Percentiles rank a stretch among this genome's conserved stretches.
Evolutionary conservation across 1,140 invertebrate genomes (phyloP).

Genomic region (Armadillidium nasatum): DNA sequence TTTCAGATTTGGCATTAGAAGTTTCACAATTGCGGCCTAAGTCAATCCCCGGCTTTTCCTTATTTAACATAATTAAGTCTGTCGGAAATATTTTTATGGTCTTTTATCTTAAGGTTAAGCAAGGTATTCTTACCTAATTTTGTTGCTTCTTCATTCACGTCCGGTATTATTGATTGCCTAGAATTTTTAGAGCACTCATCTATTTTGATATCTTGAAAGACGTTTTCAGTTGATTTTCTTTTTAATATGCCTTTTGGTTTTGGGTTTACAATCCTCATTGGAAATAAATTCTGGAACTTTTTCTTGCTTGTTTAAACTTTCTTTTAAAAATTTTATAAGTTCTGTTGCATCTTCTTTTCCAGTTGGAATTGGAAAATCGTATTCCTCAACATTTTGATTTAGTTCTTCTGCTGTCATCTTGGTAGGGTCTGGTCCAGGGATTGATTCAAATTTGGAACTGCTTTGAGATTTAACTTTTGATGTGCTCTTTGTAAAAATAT

Average conservation of each 20-base stretch:
- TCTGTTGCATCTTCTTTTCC: slow-evolving; percentile 41
- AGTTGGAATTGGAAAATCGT: slow-evolving; percentile 43
- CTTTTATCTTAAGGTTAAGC: background rate
- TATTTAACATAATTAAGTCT: background rate
- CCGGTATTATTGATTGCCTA: background rate
- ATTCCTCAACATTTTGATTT: slow-evolving; percentile 44
- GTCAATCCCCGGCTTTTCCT: background rate
- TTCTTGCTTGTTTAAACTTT: slow-evolving; percentile 36
- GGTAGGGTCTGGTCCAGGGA: slow-evolving; percentile 41
- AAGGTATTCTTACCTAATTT: background rate
- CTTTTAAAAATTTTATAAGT: slow-evolving; percentile 39
- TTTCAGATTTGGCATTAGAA: background rate
- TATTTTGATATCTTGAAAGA: slow-evolving; percentile 32
- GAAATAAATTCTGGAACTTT: slow-evolving; percentile 38
- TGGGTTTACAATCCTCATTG: slow-evolving; percentile 27
- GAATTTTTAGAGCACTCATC: slow-evolving; percentile 31
- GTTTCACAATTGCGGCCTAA: background rate
- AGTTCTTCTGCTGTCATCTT: slow-evolving; percentile 43
- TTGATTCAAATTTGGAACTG: slow-evolving; percentile 42
- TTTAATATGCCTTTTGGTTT: slow-evolving; percentile 44
- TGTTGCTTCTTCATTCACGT: background rate
- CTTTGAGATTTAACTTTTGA: slow-evolving; percentile 18
- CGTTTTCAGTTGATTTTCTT: slow-evolving; percentile 40
- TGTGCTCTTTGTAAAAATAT: slow-evolving; percentile 32
- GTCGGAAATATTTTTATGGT: background rate